phyloP scores from a whole-genome alignment of 2,888 invertebrate genomes.

The Euplagia quadripunctaria region DNA sequence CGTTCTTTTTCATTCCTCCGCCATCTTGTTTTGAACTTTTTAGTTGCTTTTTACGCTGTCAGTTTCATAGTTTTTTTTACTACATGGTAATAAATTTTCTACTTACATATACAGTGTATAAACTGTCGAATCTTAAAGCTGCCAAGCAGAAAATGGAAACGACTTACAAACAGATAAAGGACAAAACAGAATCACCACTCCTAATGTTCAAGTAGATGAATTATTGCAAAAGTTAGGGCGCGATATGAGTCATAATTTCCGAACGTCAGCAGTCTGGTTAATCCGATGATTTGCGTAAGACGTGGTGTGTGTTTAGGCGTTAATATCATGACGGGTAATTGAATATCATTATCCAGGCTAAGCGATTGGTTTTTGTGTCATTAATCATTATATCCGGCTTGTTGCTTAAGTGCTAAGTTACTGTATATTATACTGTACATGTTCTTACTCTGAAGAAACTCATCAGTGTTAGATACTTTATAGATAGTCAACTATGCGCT shows the following conservation, averaged over 20 bases:
- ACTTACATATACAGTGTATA: background rate
- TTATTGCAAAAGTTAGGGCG: conserved; percentile 49
- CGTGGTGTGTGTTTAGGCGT: conserved; percentile 46
- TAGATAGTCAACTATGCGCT: background rate
- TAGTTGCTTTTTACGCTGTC: too few species aligned
- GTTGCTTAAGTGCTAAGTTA: conserved; percentile 32
- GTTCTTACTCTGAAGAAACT: background rate
- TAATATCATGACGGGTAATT: conserved; percentile 48
- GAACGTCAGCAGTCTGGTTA: conserved; percentile 39
- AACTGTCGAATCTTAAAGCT: background rate
- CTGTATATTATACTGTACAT: conserved; percentile 1
- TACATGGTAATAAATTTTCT: background rate
- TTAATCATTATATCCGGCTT: conserved; percentile 36
- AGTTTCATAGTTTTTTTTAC: background rate
- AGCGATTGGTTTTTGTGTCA: conserved; percentile 42
- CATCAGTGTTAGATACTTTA: background rate
- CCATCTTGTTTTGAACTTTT: background rate
- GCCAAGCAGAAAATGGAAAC: conserved; percentile 2
- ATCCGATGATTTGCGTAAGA: conserved; percentile 49
- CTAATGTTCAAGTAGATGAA: conserved; percentile 44
- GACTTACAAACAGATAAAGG: conserved; percentile 28
- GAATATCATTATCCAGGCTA: conserved; percentile 42
- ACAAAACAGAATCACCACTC: conserved; percentile 42
- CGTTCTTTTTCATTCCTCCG: background rate
- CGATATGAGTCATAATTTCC: conserved; percentile 42